Conservation (phyloP, 2,797 vertebrate species). For the Rhadinocentrus ornatus region DNA sequence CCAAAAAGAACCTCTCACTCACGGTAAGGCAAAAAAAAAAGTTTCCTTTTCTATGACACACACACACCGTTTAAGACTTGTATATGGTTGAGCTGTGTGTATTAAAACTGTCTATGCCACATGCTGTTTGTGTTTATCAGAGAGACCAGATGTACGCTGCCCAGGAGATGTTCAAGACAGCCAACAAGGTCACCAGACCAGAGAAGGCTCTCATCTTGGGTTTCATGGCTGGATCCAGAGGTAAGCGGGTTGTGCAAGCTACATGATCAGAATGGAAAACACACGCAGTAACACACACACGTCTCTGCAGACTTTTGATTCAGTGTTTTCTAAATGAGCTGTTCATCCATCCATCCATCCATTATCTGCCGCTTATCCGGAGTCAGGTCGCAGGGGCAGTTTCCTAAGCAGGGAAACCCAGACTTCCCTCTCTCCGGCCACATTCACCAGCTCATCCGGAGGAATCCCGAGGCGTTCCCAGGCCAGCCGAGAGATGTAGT, state of each 20-base stretch:
- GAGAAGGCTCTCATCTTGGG: constrained; percentile 99
- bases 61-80: not conserved
- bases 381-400: too few species aligned
- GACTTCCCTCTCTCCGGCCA: too few species aligned
- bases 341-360: too few species aligned
- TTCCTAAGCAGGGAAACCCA: too few species aligned
- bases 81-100: too few species aligned
- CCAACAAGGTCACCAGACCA: constrained; percentile 97
- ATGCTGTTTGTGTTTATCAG: constrained; percentile 69
- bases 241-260: constrained; percentile 43
- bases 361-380: too few species aligned
- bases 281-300: not conserved
- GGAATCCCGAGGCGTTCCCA: too few species aligned
- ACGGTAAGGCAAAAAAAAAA: constrained; percentile 80
- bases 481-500: too few species aligned
- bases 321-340: too few species aligned
- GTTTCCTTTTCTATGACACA: too few species aligned
- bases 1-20: constrained; percentile 94
- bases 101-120: not conserved
- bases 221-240: constrained; percentile 99
- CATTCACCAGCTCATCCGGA: too few species aligned
- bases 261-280: not conserved
- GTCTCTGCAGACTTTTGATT: too few species aligned
- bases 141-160: constrained; percentile 97
- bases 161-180: constrained; percentile 99